Evolutionary conservation across 2,113 vertebrate genomes (phyloP), one percentile per base, ranked within the genome.

Genomic region (Heliornis fulica): DNA sequence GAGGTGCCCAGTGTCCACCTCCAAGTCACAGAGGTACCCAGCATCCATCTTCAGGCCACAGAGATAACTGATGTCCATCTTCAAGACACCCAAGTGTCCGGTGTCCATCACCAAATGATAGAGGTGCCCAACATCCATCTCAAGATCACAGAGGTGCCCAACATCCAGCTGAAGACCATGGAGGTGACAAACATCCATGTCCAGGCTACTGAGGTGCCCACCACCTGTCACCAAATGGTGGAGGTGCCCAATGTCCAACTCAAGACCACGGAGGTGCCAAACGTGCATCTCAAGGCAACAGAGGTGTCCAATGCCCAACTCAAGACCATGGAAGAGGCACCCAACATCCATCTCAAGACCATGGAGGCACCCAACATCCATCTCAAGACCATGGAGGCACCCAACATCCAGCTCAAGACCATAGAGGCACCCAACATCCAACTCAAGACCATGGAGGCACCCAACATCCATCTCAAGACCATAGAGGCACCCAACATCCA

Each of bases 121-220:
- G 81, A 84, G 38, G 57, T 78, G 43, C 50, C 80, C 38, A 51
- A 28, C 53, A 36, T 69, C 31, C 60, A 25, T 21, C 54, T 81
- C 48, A 71, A 72, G 59, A 40, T 32, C 45, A 15, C 50, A 0
- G 54, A 59, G 25, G 45, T 59, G 12, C 48, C 74, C 60, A 25
- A 38, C 15, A 29, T 51, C 43, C 89, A 75, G 1, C 29, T 72
- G 23, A 32, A 74, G 53, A 19, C 68, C 2, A 23, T 74, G 15
- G 59, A 94, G 54, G 59, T 90, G 65, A 11, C 87, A 7, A 57
- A 65, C 28, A n/a, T 69, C 34, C 98, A 98, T 59, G 96, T 98
- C 41, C 51, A 81, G 29, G 17, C n/a, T n/a, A 22, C 65, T 2
- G 60, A 76, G 25, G 70, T 56, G 41, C 45, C 71, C 15, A 50